Conservation (phyloP, 2,888 invertebrate genomes). For the Aphidius colemani region DNA sequence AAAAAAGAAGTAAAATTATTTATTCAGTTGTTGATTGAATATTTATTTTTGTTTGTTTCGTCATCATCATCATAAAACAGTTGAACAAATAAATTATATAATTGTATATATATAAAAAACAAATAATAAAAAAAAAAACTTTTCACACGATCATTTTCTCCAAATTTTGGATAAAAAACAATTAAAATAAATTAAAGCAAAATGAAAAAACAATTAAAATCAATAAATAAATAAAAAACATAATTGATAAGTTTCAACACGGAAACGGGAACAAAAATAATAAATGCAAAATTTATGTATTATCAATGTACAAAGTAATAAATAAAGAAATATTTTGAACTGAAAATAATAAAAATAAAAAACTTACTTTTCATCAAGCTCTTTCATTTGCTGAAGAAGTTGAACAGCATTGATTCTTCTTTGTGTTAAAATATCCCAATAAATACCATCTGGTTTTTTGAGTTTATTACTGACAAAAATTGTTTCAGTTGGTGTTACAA, state of each 20-base stretch:
- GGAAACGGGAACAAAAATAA: no score
- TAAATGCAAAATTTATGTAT: no score
- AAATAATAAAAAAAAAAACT: no score
- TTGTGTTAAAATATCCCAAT: slow-evolving; percentile 78
- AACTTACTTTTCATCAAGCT: slow-evolving; percentile 70
- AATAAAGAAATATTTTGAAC: no score
- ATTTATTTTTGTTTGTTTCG: neutral
- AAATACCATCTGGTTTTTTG: slow-evolving; percentile 73
- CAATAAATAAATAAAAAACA: no score
- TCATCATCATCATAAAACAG: neutral
- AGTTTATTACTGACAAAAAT: slow-evolving; percentile 66
- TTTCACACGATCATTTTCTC: no score
- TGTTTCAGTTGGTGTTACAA: slow-evolving; percentile 82
- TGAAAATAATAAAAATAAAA: slow-evolving; percentile 22
- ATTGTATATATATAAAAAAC: no score
- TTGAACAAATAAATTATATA: neutral
- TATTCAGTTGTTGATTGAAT: neutral
- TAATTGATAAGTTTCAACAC: no score
- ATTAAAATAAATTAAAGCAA: no score
- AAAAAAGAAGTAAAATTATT: neutral
- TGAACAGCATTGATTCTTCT: slow-evolving; percentile 76
- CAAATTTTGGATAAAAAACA: no score
- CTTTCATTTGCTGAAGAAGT: slow-evolving; percentile 72
- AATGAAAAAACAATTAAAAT: no score
- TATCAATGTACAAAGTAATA: no score